phyloP scores from a whole-genome alignment of 2,797 vertebrate species.

The Knipowitschia caucasica region DNA sequence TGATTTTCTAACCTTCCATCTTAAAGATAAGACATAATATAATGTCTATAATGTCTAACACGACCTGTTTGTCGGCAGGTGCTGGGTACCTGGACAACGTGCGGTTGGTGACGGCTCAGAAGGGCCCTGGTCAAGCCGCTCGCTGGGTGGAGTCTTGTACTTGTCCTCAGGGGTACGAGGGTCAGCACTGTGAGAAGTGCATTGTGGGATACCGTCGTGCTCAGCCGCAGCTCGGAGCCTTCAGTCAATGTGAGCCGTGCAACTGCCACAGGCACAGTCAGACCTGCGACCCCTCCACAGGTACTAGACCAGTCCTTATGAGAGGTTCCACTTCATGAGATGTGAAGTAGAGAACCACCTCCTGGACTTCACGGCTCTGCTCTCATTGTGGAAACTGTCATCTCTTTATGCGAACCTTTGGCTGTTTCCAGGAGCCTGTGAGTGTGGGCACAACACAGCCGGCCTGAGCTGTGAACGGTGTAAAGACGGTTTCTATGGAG shows the following conservation, averaged over 20 bases:
- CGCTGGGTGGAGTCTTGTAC: conserved; percentile 91
- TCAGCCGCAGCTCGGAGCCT: conserved; percentile 77
- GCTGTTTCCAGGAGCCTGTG: conserved; percentile 77
- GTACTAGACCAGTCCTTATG: conserved; percentile 51
- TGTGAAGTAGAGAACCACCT: too few relatives aligned
- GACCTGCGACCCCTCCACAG: conserved; percentile 81
- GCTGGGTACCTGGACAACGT: conserved; percentile 90
- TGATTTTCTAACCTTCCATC: too few relatives aligned
- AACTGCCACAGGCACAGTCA: conserved; percentile 90
- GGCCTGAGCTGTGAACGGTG: conserved; percentile 92
- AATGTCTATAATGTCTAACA: not conserved
- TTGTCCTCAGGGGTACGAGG: conserved; percentile 87
- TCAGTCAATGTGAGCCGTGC: conserved; percentile 89
- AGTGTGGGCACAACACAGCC: conserved; percentile 86
- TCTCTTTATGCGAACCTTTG: too few relatives aligned
- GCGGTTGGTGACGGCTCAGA: conserved; percentile 80
- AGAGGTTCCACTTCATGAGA: too few relatives aligned
- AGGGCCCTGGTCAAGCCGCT: conserved; percentile 76
- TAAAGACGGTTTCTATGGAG: conserved; percentile 88
- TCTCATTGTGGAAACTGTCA: too few relatives aligned
- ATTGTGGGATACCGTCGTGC: conserved; percentile 85
- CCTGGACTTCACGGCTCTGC: too few relatives aligned
- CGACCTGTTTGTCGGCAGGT: conserved; percentile 61
- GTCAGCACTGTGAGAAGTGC: conserved; percentile 92
- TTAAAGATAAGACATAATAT: too few relatives aligned